A percentile compares a stretch with the other conserved stretches of the same genome.
Evolutionary conservation across 2,113 vertebrate genomes (phyloP).

Genomic region (Xenopus tropicalis): UCB_Xtro_10.0 CM004448.2:81611001-81611500

Average conservation of each 20-base stretch:
- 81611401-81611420: constrained; percentile 21
- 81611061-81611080: constrained; percentile 4
- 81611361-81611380: constrained; percentile 18
- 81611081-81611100: constrained; percentile 4
- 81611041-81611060: constrained; percentile 3
- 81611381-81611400: constrained; percentile 26
- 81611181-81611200: constrained; percentile 24
- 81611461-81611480: constrained; percentile 17
- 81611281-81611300: too few relatives aligned
- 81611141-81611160: constrained; percentile 33
- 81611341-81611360: constrained; percentile 21
- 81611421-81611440: constrained; percentile 12
- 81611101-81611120: constrained; percentile 36
- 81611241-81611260: neutral
- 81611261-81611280: neutral
- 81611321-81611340: constrained; percentile 18
- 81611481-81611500: constrained; percentile 22
- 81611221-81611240: neutral
- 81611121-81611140: constrained; percentile 37
- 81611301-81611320: constrained; percentile 7
- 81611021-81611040: neutral
- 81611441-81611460: constrained; percentile 17
- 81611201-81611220: constrained; percentile 13
- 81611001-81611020: neutral
- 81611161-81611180: constrained; percentile 28